Evolutionary conservation across 2,888 invertebrate genomes (phyloP), one percentile per base, ranked within the genome.

Genomic region (Aphelenchoides bicaudatus): DNA sequence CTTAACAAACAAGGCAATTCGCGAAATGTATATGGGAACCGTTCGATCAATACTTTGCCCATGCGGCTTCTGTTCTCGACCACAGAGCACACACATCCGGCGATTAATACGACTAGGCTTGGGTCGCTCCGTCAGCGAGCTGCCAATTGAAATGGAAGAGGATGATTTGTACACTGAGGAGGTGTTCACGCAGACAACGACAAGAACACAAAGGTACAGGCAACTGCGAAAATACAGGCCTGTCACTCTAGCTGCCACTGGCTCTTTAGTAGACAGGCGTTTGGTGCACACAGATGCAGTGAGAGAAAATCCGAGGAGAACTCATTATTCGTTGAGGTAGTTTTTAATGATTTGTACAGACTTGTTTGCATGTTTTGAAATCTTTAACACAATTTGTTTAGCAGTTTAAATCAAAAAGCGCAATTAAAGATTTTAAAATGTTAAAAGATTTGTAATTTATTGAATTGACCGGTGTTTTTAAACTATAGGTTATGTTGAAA

Each of bases 41-140:
- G 23, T 43, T n/a, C 43, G 43, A 10, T 43, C 43, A 8, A 19
- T 43, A 6, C n/a, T 43, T 25, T 43, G 43, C 43, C 43, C 43
- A n/a, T 43, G 43, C 23, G 43, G 43, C 23, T 8, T 43, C 6
- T 43, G 43, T n/a, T 19, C 43, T n/a, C 43, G 43, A 6, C 43
- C 43, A 8, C 43, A 43, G 43, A 19, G 43, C 8, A 10, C 16
- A 21, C 43, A 43, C 43, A 6, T 43, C 6, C 43, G 43, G 10
- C 43, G 43, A 21, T 43, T 43, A 25, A 43, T 43, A 21, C 43
- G 43, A 43, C 10, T 34, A 10, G 34, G 34, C 10, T 21, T 43
- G 43, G 43, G 43, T n/a, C 8, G 16, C 23, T 10, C 16, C 10
- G 10, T 43, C 21, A 6, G 21, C 10, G 43, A 43, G n/a, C 16